Evolutionary conservation across 1,140 invertebrate species (phyloP).

Genomic region (Drosophila punjabiensis): DNA sequence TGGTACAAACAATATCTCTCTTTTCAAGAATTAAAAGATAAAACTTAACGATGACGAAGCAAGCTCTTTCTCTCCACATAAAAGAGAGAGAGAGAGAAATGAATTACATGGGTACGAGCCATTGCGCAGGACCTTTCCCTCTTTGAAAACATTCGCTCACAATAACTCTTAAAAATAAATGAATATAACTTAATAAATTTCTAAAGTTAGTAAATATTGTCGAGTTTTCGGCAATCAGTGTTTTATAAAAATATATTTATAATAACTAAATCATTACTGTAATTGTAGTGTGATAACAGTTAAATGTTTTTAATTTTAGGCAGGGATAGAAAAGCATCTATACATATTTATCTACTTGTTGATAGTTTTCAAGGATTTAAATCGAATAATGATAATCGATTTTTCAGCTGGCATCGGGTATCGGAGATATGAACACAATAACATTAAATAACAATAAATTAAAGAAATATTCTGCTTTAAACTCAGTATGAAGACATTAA

Average conservation of each 20-base stretch:
- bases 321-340: neutral
- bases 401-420: neutral
- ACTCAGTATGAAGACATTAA: too few species aligned
- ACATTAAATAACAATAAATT: neutral
- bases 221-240: neutral
- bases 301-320: neutral
- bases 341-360: conserved; percentile 3
- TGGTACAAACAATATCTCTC: conserved; percentile 67
- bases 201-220: neutral
- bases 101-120: conserved; percentile 23
- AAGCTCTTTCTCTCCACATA: conserved; percentile 1
- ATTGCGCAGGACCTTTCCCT: conserved; percentile 17
- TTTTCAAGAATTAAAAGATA: conserved; percentile 53
- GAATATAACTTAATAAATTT: conserved; percentile 1
- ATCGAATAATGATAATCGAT: conserved; percentile 3
- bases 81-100: conserved; percentile 13
- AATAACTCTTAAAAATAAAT: neutral
- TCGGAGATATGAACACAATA: neutral
- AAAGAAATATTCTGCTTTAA: too few species aligned
- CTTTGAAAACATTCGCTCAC: conserved; percentile 5
- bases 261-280: neutral
- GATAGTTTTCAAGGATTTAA: neutral
- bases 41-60: conserved; percentile 43
- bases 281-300: too few species aligned
- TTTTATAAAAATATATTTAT: neutral